phyloP scores from a whole-genome alignment of 2,888 invertebrate species.

The Drosophila cracens region DNA sequence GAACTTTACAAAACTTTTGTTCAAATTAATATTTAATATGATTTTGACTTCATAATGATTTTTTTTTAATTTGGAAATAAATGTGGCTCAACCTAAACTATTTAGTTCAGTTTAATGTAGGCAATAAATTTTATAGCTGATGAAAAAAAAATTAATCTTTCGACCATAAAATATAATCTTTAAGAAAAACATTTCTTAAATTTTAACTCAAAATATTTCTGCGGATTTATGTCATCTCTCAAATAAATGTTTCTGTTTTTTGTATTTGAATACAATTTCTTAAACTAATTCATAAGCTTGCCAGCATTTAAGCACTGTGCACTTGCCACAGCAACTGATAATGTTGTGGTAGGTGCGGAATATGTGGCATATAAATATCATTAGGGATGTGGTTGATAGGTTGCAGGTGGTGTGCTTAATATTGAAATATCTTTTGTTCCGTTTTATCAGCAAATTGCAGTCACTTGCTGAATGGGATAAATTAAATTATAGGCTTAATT shows the following conservation, averaged over 20 bases:
- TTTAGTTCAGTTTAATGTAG: background rate
- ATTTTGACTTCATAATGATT: background rate
- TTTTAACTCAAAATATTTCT: background rate
- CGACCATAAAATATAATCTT: background rate
- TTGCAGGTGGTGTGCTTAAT: constrained; percentile 12
- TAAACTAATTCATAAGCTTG: background rate
- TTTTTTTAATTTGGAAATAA: background rate
- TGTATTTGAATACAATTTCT: background rate
- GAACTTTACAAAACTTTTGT: background rate
- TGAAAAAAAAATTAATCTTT: background rate
- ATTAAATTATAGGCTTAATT: constrained; percentile 1
- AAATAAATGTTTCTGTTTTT: background rate
- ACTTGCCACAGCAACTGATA: constrained; percentile 42
- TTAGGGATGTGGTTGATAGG: constrained; percentile 8
- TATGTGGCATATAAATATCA: constrained; percentile 48
- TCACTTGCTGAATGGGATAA: background rate
- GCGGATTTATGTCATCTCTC: background rate
- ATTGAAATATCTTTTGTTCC: background rate
- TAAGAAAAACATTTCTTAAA: background rate
- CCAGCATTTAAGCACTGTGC: constrained; percentile 21
- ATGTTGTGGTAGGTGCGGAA: constrained; percentile 51
- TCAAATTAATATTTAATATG: background rate
- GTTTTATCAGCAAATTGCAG: constrained; percentile 48
- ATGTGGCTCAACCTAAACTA: background rate
- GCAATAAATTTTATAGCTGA: background rate